Conservation (phyloP, 2,797 vertebrate species). For the Lutra lutra region DNA sequence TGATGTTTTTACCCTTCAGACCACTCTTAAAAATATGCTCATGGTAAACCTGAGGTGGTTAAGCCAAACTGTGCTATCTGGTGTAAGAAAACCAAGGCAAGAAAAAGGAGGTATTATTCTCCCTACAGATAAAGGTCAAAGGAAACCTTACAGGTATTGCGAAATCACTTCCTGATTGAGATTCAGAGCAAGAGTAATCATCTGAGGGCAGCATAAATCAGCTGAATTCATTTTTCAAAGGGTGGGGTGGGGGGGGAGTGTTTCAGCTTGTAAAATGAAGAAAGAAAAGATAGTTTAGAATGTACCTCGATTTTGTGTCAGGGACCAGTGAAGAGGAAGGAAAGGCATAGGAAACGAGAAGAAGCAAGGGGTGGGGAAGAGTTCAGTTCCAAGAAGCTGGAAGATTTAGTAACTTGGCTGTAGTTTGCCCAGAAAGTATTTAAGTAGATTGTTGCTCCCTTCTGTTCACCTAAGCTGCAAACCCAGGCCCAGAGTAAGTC, state of each 20-base stretch:
- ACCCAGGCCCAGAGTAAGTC: background rate
- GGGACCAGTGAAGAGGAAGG: background rate
- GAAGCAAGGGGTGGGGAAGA: background rate
- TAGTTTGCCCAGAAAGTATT: background rate
- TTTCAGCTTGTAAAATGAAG: constrained; percentile 23
- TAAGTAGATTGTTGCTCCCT: background rate
- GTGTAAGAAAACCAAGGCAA: background rate
- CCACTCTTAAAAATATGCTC: background rate
- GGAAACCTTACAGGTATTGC: background rate
- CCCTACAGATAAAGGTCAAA: background rate
- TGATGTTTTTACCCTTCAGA: constrained; percentile 27
- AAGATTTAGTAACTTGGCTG: background rate
- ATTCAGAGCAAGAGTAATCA: background rate
- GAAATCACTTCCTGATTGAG: background rate
- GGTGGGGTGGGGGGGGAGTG: background rate
- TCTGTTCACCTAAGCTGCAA: background rate
- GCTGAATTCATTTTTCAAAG: constrained; percentile 41
- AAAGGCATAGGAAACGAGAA: background rate
- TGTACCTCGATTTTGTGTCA: background rate
- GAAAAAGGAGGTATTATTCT: background rate
- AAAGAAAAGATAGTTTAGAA: background rate
- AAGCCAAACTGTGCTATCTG: background rate
- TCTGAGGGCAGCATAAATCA: background rate
- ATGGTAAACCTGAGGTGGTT: background rate
- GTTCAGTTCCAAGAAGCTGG: background rate